These are phyloP conservation scores for Oligia fasciuncula DNA, from an alignment of 2,888 invertebrate species.

Conservation along the genomic window DNA sequence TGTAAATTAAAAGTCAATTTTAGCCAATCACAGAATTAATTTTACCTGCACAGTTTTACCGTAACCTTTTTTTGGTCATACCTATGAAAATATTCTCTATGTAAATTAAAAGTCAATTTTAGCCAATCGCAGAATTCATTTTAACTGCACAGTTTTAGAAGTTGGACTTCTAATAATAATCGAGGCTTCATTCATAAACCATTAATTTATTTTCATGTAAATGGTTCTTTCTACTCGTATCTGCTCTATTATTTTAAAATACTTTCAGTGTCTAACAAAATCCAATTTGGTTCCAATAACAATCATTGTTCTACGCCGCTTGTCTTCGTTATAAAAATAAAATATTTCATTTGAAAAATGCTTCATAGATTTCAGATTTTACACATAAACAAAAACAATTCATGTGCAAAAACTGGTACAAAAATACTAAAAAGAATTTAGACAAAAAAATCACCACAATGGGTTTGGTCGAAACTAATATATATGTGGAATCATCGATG, in stretches of 20 bases:
- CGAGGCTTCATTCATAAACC: neutral
- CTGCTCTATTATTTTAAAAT: neutral
- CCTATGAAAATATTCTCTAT: conserved; percentile 2
- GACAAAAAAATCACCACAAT: too few relatives aligned
- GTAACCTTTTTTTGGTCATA: neutral
- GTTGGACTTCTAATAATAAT: neutral
- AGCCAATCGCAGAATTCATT: neutral
- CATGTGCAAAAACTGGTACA: neutral
- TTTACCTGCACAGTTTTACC: too few relatives aligned
- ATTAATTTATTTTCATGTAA: neutral
- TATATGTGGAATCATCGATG: neutral
- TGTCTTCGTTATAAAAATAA: neutral
- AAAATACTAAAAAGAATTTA: too few relatives aligned
- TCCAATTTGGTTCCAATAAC: neutral
- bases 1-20: too few relatives aligned
- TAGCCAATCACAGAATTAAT: too few relatives aligned
- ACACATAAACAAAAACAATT: neutral
- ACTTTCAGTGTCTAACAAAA: neutral
- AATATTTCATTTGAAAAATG: neutral
- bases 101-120: conserved; percentile 3
- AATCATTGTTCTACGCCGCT: neutral
- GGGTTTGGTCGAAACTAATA: neutral
- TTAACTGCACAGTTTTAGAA: neutral
- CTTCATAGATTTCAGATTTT: neutral
- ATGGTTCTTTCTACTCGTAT: neutral